These are phyloP conservation scores for Alethe castanea DNA, from an alignment of 2,113 vertebrate species.

Conservation along the genomic window DNA sequence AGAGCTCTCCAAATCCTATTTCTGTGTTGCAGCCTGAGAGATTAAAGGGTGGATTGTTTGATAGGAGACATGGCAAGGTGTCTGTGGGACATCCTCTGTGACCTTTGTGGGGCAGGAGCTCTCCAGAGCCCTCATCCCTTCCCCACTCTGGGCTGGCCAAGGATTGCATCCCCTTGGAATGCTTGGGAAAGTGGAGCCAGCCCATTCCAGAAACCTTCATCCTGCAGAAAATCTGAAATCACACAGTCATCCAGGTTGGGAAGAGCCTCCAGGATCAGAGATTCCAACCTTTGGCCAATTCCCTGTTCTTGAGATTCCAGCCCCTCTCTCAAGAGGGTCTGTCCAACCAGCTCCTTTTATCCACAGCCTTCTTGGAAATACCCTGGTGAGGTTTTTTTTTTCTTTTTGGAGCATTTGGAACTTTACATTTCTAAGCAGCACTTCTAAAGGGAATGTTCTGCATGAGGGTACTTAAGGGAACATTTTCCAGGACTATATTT, in stretches of 20 bases:
- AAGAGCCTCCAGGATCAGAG: not conserved
- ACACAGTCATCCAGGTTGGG: fast-evolving
- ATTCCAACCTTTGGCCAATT: not conserved
- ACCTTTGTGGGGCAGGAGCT: not conserved
- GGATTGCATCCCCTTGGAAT: not conserved
- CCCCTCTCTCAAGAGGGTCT: not conserved
- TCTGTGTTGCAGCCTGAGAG: not conserved
- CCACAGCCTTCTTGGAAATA: not conserved
- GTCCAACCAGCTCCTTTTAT: not conserved
- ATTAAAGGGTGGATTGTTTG: not conserved
- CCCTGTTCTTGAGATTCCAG: not conserved
- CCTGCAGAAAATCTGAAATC: not conserved
- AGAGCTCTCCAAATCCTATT: not conserved
- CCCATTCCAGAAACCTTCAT: not conserved
- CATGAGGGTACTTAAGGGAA: not conserved
- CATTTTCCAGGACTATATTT: not conserved
- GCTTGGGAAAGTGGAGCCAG: not conserved
- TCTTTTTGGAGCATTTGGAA: not conserved
- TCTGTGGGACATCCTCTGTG: not conserved
- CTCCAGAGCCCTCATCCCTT: not conserved
- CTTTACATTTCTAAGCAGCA: not conserved
- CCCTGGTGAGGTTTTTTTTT: not conserved
- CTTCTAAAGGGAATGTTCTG: not conserved
- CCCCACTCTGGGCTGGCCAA: not conserved
- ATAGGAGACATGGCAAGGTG: not conserved